These are phyloP conservation scores for Typhlichthys eigenmanni DNA, from an alignment of 2,797 vertebrate species.

Conservation along the genomic window DNA sequence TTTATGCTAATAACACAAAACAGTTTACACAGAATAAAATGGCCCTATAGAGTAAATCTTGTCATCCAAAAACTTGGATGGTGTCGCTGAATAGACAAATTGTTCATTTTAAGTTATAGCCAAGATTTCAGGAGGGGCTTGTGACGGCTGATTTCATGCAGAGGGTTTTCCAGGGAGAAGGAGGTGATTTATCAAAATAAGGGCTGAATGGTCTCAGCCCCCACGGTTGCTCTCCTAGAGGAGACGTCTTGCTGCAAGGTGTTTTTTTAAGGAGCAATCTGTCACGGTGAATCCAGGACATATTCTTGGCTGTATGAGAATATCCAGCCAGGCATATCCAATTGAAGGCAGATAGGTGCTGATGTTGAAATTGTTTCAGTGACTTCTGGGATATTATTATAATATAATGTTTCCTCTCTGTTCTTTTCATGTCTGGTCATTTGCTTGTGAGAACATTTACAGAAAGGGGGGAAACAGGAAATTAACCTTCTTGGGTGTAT, in stretches of 20 bases:
- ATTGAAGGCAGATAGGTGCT: constrained; percentile 9
- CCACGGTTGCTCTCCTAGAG: constrained; percentile 8
- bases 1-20: no score
- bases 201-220: neutral
- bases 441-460: constrained; percentile 3
- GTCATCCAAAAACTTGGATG: no score
- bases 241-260: neutral
- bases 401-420: constrained; percentile 18
- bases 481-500: constrained; percentile 44
- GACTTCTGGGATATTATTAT: constrained; percentile 9
- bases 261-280: constrained; percentile 11
- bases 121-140: no score
- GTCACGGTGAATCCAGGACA: constrained; percentile 31
- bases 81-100: no score
- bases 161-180: no score
- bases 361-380: neutral
- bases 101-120: no score
- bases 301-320: constrained; percentile 1
- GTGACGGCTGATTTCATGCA: no score
- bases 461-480: constrained; percentile 29
- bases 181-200: no score
- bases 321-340: constrained; percentile 6
- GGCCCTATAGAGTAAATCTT: no score
- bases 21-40: no score
- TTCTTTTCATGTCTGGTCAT: no score